These are phyloP conservation scores for Ametastegia equiseti DNA, from an alignment of 2,888 invertebrate species.

Conservation along the genomic window DNA sequence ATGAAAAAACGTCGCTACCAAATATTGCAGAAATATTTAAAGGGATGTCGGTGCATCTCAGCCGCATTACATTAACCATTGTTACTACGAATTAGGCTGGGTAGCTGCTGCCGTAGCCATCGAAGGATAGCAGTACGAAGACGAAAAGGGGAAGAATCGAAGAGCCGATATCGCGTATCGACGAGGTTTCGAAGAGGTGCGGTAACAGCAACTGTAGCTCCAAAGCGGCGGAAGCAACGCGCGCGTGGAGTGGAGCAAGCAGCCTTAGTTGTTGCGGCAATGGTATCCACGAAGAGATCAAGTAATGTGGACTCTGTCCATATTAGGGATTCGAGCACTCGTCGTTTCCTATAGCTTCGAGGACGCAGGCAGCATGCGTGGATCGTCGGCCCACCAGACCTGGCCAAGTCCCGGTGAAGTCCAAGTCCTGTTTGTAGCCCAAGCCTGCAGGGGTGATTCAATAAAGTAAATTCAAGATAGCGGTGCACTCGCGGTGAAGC, in stretches of 20 bases:
- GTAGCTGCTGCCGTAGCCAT: neutral
- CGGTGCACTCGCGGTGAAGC: conserved; percentile 23
- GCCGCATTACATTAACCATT: neutral
- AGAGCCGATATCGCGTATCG: conserved; percentile 41
- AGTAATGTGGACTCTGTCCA: conserved; percentile 71
- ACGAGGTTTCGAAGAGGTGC: conserved; percentile 34
- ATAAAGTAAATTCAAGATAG: conserved; percentile 47
- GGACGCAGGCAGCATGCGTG: conserved; percentile 43
- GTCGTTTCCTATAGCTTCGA: conserved; percentile 39
- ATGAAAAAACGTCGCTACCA: no score
- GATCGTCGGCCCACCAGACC: conserved; percentile 37
- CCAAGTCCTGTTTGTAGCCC: conserved; percentile 32
- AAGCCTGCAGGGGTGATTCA: conserved; percentile 45
- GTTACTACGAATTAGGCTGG: conserved; percentile 17
- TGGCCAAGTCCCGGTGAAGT: conserved; percentile 40
- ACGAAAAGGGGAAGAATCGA: conserved; percentile 30
- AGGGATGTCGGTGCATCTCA: conserved; percentile 51
- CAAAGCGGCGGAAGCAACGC: conserved; percentile 49
- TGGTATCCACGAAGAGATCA: conserved; percentile 62
- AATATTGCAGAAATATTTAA: conserved; percentile 53
- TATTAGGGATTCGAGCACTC: conserved; percentile 64
- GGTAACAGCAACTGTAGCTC: conserved; percentile 53
- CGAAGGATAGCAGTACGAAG: conserved; percentile 53
- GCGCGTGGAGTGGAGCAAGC: conserved; percentile 48
- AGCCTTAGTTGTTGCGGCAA: conserved; percentile 50